Percentiles rank a stretch among this genome's conserved stretches.
These are phyloP conservation scores for Myotis yumanensis DNA, from an alignment of 2,113 vertebrate species.

Conservation along the genomic window DNA sequence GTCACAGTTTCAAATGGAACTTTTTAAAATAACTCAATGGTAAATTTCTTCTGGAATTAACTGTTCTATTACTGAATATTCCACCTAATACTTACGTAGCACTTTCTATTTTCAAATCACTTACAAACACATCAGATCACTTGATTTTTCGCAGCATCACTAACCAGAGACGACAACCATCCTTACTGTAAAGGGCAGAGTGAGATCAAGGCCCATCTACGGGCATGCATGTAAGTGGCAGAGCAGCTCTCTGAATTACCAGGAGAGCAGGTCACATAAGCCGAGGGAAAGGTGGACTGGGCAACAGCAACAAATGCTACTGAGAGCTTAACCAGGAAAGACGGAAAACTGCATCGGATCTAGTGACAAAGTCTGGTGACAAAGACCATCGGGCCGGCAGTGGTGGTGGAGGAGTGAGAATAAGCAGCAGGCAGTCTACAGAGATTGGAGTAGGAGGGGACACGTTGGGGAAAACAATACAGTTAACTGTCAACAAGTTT, in stretches of 20 bases:
- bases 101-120: neutral
- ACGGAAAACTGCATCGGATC: neutral
- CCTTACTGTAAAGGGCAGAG: neutral
- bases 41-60: neutral
- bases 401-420: neutral
- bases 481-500: neutral
- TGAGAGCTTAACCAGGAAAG: neutral
- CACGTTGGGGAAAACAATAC: neutral
- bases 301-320: neutral
- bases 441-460: neutral
- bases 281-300: neutral
- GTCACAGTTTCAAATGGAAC: neutral
- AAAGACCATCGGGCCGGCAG: fast-evolving
- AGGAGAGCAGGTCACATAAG: neutral
- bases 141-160: neutral
- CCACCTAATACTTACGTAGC: neutral
- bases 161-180: neutral
- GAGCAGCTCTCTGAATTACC: neutral
- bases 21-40: neutral
- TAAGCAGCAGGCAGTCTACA: neutral
- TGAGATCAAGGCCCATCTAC: neutral
- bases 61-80: neutral
- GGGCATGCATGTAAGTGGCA: neutral
- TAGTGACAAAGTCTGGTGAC: too few species aligned
- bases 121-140: neutral